These are phyloP conservation scores for Orientallactaga sibirica DNA, from an alignment of 2,797 vertebrate genomes.

Conservation along the genomic window DNA sequence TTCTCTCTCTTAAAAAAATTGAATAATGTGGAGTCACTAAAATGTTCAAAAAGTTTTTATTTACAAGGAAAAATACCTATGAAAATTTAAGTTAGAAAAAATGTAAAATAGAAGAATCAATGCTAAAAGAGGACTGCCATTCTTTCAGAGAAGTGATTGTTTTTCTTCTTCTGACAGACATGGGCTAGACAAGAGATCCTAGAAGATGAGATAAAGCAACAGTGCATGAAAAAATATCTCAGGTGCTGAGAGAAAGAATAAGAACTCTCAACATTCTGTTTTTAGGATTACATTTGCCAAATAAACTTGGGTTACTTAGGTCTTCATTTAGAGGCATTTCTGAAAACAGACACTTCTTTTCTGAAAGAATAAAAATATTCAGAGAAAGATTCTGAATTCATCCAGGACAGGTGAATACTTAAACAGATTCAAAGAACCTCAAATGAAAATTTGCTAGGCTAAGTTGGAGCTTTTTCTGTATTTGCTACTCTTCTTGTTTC, in stretches of 20 bases:
- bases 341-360: neutral
- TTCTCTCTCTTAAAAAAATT: neutral
- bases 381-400: neutral
- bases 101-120: constrained; percentile 2
- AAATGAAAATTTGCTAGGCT: neutral
- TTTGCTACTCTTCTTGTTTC: too few species aligned
- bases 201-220: neutral
- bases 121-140: neutral
- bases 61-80: constrained; percentile 29
- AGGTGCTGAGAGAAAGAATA: neutral
- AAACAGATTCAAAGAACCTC: neutral
- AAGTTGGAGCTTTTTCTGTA: neutral
- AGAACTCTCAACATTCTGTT: neutral
- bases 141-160: constrained; percentile 9
- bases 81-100: constrained; percentile 5
- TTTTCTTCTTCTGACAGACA: constrained; percentile 39
- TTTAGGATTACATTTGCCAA: constrained; percentile 21
- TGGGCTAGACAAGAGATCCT: neutral
- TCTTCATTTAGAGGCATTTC: neutral
- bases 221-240: too few species aligned
- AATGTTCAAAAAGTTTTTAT: neutral
- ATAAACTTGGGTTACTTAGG: neutral
- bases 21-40: neutral
- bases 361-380: neutral
- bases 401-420: neutral